A percentile compares a stretch with the other conserved stretches of the same genome.
These are phyloP conservation scores for Sternarchorhynchus goeldii DNA, from an alignment of 2,797 vertebrate genomes.

Conservation along the genomic window DNA sequence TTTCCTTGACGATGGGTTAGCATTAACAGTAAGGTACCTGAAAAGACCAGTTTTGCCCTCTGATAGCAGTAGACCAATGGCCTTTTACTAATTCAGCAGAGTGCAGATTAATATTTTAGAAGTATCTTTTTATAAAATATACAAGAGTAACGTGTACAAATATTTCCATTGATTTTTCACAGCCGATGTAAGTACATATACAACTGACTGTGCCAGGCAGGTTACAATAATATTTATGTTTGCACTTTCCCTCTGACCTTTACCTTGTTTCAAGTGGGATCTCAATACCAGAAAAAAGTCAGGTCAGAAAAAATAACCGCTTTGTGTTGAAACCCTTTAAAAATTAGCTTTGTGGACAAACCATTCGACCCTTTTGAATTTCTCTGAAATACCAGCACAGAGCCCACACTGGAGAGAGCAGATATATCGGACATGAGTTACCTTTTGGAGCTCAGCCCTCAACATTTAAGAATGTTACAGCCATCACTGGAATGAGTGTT, in stretches of 20 bases:
- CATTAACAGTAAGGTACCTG: no score
- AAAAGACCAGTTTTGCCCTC: no score
- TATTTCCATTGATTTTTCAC: neutral
- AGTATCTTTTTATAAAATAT: neutral
- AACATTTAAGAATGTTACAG: slow-evolving; percentile 62
- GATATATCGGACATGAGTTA: slow-evolving; percentile 58
- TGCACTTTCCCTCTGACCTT: neutral
- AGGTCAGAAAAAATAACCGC: neutral
- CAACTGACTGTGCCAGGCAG: neutral
- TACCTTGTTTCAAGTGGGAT: neutral
- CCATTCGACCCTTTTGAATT: neutral
- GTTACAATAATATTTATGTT: neutral
- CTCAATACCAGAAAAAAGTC: neutral
- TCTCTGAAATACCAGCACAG: slow-evolving; percentile 19
- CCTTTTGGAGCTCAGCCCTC: slow-evolving; percentile 49
- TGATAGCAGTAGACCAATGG: no score
- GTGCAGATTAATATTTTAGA: neutral
- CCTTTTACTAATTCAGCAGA: no score
- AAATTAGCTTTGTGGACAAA: neutral
- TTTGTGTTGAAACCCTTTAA: neutral
- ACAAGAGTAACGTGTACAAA: neutral
- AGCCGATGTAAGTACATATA: neutral
- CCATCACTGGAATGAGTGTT: no score
- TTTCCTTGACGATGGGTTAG: no score
- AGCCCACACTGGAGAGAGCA: slow-evolving; percentile 58